Evolutionary conservation across 2,113 vertebrate species (phyloP).

Genomic region (Perca schrenkii): DNA sequence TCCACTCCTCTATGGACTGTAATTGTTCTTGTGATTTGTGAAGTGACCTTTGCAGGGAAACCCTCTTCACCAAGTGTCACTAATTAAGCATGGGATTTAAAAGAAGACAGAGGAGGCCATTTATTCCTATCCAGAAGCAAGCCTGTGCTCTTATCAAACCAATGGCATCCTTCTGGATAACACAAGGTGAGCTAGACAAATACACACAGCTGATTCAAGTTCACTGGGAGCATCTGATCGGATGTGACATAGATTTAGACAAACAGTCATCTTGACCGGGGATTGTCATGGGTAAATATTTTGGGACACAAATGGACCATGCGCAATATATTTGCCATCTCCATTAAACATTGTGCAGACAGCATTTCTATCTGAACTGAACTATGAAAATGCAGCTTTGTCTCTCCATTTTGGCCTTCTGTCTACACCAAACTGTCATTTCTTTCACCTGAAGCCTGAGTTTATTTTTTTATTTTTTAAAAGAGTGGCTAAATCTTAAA

Average conservation of each 20-base stretch:
- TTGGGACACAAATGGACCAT: slow-evolving; percentile 8
- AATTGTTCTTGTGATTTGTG: slow-evolving; percentile 41
- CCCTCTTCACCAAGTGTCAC: slow-evolving; percentile 17
- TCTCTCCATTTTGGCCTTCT: background rate
- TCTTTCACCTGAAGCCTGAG: background rate
- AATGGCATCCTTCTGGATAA: slow-evolving; percentile 40
- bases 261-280: slow-evolving; percentile 33
- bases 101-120: slow-evolving; percentile 42
- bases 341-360: background rate
- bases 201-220: slow-evolving; percentile 50
- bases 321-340: slow-evolving; percentile 12
- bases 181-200: slow-evolving; percentile 54
- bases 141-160: slow-evolving; percentile 51
- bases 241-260: slow-evolving; percentile 27
- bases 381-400: background rate
- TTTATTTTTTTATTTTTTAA: no score
- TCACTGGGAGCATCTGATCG: slow-evolving; percentile 22
- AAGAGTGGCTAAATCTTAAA: background rate
- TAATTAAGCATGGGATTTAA: slow-evolving; percentile 50
- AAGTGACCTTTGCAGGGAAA: slow-evolving; percentile 53
- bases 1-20: background rate
- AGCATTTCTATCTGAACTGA: background rate
- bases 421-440: background rate
- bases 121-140: slow-evolving; percentile 44
- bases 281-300: slow-evolving; percentile 39